phyloP scores from a whole-genome alignment of 2,797 vertebrate genomes.

The Lemur catta region DNA sequence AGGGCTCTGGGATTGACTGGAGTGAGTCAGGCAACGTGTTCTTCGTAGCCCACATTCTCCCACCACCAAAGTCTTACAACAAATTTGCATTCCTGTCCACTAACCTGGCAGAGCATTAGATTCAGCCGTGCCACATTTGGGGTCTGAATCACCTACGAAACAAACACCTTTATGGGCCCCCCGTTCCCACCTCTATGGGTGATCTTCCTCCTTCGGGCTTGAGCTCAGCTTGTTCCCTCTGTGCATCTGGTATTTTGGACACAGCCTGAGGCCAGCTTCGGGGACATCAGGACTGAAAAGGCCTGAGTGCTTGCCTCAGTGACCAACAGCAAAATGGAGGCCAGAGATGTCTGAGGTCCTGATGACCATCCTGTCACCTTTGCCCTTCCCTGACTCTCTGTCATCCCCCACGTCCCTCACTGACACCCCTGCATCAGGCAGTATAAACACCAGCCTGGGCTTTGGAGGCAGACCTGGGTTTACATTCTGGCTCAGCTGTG shows the following conservation, averaged over 20 bases:
- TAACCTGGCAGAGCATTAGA: rapidly evolving
- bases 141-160: not conserved
- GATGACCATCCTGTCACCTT: not conserved
- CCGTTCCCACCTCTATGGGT: rapidly evolving
- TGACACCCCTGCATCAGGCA: not conserved
- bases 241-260: not conserved
- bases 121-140: not conserved
- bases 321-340: not conserved
- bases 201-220: not conserved
- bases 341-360: not conserved
- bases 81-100: not conserved
- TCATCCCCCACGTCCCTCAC: not conserved
- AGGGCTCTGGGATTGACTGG: rapidly evolving
- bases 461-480: not conserved
- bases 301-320: not conserved
- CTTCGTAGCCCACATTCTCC: not conserved
- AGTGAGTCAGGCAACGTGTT: not conserved
- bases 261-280: not conserved
- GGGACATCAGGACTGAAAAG: not conserved
- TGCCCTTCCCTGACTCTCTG: not conserved
- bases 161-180: not conserved
- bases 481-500: not conserved
- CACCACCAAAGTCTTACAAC: not conserved
- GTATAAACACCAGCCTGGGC: not conserved
- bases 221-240: not conserved